phyloP scores from a whole-genome alignment of 2,888 invertebrate genomes.

The Macropis europaea region DNA sequence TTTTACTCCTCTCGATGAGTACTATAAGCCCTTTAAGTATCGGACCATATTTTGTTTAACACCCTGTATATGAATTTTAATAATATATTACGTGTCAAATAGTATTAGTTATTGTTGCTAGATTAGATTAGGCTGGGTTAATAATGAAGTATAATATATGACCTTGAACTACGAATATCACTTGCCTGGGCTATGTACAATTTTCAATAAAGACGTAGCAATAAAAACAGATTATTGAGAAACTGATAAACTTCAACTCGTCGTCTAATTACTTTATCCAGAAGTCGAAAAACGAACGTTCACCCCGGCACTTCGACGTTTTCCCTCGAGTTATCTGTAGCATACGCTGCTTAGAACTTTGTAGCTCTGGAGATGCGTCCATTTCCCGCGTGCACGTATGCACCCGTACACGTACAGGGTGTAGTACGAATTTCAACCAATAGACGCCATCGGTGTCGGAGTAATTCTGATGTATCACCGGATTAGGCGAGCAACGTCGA shows the following conservation, averaged over 20 bases:
- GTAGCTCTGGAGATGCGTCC: constrained; percentile 12
- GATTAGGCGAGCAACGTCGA: constrained; percentile 51
- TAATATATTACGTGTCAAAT: too few species aligned
- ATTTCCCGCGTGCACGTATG: constrained; percentile 5
- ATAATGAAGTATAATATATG: too few species aligned
- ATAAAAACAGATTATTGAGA: too few species aligned
- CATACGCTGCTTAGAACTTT: constrained; percentile 57
- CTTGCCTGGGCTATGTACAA: too few species aligned
- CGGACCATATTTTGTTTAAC: too few species aligned
- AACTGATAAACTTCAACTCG: neutral
- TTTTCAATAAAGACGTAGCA: too few species aligned
- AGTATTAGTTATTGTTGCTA: too few species aligned
- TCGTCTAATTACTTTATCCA: constrained; percentile 22
- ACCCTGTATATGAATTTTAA: too few species aligned
- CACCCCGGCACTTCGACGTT: constrained; percentile 22
- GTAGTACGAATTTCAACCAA: constrained; percentile 51
- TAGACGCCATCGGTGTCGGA: constrained; percentile 35
- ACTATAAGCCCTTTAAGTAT: too few species aligned
- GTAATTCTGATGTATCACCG: constrained; percentile 59
- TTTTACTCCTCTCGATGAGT: too few species aligned
- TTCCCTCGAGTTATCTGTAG: constrained; percentile 20
- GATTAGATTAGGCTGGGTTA: too few species aligned
- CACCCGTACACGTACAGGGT: neutral
- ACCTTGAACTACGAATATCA: too few species aligned
- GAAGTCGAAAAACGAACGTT: neutral